Evolutionary conservation across 2,113 vertebrate species (phyloP).

Genomic region (Pimephales promelas): DNA sequence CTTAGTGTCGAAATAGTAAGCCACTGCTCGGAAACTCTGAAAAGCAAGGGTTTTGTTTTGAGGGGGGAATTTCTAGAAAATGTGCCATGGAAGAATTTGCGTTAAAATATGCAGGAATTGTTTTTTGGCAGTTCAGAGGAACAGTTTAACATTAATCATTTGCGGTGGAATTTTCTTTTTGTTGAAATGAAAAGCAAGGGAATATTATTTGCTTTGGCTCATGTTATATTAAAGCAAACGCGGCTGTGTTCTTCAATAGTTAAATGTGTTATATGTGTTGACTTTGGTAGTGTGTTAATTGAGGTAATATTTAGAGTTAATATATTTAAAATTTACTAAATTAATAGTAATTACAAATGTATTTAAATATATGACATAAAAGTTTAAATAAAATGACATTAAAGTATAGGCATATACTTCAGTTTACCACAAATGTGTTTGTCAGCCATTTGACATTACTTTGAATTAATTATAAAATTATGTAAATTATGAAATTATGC

Average conservation of each 20-base stretch:
- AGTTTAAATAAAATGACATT: neutral
- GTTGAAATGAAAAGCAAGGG: neutral
- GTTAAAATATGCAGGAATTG: neutral
- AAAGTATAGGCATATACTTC: too few relatives aligned
- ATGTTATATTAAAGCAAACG: neutral
- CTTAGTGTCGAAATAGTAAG: constrained; percentile 33
- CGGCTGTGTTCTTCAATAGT: neutral
- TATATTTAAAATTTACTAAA: neutral
- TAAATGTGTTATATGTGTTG: neutral
- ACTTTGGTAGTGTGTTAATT: neutral
- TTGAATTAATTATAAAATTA: too few relatives aligned
- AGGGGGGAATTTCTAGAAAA: neutral
- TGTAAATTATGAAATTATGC: too few relatives aligned
- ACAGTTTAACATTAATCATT: neutral
- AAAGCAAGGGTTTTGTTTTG: constrained; percentile 36
- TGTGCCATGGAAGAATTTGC: constrained; percentile 30
- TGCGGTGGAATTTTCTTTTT: neutral
- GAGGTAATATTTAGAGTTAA: neutral
- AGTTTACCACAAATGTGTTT: too few relatives aligned
- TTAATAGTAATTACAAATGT: neutral
- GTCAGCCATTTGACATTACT: too few relatives aligned
- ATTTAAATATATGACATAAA: neutral
- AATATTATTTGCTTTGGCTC: neutral
- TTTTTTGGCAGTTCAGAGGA: neutral
- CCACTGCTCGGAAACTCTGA: constrained; percentile 30